Conservation (phyloP, 1,140 invertebrate genomes). For the Plodia interpunctella region DNA sequence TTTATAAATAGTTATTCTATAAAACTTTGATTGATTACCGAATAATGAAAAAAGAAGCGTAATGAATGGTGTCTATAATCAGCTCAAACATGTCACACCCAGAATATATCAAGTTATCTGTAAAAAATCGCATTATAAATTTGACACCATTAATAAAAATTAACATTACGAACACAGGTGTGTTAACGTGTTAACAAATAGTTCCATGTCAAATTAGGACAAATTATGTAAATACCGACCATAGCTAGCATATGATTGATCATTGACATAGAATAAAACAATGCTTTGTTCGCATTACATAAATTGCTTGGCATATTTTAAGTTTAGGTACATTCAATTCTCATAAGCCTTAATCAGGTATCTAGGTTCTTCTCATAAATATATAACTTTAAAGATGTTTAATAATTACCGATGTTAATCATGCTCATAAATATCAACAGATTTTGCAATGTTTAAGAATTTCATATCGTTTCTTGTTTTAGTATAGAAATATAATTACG, state of each 20-base stretch:
- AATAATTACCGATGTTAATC: too few relatives aligned
- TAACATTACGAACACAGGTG: background rate
- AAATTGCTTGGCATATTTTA: too few relatives aligned
- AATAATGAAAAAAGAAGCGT: background rate
- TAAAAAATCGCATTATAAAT: background rate
- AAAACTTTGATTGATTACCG: too few relatives aligned
- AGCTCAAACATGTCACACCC: background rate
- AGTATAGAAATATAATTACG: too few relatives aligned
- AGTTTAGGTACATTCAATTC: too few relatives aligned
- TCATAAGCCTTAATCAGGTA: too few relatives aligned
- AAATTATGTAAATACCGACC: background rate
- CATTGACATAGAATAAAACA: background rate
- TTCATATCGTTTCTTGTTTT: too few relatives aligned
- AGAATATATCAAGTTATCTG: background rate
- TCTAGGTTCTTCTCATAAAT: too few relatives aligned
- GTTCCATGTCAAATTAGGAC: background rate
- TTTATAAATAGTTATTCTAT: too few relatives aligned
- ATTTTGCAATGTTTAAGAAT: too few relatives aligned
- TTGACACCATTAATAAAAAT: slow-evolving; percentile 1
- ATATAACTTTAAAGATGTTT: too few relatives aligned
- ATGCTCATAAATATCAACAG: too few relatives aligned
- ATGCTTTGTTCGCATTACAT: background rate
- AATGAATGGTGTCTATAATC: background rate
- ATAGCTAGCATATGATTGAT: background rate
- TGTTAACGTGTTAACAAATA: background rate